Percentiles rank a stretch among this genome's conserved stretches.
Conservation (phyloP, 1,140 invertebrate genomes). For the Drosophila sp. region DNA sequence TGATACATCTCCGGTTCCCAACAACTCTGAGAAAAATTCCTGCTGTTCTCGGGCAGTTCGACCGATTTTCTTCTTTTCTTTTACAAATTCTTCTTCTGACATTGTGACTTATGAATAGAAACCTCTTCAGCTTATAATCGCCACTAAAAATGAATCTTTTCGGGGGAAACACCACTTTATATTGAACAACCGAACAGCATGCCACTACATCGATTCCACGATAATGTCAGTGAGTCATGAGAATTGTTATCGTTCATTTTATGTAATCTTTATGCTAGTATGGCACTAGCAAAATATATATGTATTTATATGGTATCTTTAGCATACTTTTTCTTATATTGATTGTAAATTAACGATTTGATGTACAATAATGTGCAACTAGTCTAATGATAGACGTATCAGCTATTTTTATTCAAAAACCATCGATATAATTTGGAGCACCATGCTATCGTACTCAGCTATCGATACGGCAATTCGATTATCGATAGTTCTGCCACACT, state of each 20-base stretch:
- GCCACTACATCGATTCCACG: too few relatives aligned
- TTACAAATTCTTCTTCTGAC: background rate
- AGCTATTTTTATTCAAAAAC: background rate
- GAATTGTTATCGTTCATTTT: background rate
- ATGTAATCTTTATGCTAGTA: background rate
- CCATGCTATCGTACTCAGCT: background rate
- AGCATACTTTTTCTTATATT: background rate
- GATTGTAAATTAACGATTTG: too few relatives aligned
- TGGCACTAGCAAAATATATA: background rate
- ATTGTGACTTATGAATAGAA: constrained; percentile 5
- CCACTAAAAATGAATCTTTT: background rate
- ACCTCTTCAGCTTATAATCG: background rate
- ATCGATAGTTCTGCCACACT: constrained; percentile 9
- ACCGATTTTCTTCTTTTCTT: too few relatives aligned
- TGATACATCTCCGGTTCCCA: constrained; percentile 49
- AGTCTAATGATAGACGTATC: background rate
- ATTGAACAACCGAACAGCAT: too few relatives aligned
- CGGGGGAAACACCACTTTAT: constrained; percentile 31
- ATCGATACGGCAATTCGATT: background rate
- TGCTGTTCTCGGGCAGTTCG: constrained; percentile 56
- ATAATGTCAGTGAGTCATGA: background rate
- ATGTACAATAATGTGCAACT: too few relatives aligned
- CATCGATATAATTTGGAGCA: background rate
- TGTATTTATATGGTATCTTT: background rate
- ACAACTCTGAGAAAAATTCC: constrained; percentile 54